phyloP scores from a whole-genome alignment of 1,140 invertebrate species.

The Pachyrhynchus sulphureomaculatus region DNA sequence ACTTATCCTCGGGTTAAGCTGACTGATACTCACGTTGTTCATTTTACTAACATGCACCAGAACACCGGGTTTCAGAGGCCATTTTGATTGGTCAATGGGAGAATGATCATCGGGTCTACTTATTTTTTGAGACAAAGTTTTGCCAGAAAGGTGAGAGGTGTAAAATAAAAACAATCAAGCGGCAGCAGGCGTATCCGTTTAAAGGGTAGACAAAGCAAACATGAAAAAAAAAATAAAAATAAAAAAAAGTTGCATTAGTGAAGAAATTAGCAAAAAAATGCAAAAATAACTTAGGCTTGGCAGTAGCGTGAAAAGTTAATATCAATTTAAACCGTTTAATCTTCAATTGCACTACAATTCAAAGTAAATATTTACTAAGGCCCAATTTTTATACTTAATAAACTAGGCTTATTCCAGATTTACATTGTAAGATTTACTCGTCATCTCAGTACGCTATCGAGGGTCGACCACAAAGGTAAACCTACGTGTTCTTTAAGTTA shows the following conservation, averaged over 20 bases:
- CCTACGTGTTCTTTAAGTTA: too few relatives aligned
- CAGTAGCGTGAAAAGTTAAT: too few relatives aligned
- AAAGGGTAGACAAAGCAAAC: not conserved
- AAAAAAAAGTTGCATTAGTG: not conserved
- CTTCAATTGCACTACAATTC: too few relatives aligned
- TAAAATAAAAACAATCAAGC: conserved; percentile 1
- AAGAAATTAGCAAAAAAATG: not conserved
- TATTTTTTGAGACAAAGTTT: not conserved
- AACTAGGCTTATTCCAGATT: too few relatives aligned
- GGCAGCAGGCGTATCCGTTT: not conserved
- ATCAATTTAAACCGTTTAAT: too few relatives aligned
- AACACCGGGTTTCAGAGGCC: conserved; percentile 85
- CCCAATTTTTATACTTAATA: too few relatives aligned
- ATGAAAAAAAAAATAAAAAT: conserved; percentile 8
- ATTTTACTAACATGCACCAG: conserved; percentile 81
- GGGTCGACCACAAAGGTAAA: too few relatives aligned
- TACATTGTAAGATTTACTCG: too few relatives aligned
- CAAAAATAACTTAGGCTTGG: not conserved
- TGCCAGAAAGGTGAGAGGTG: conserved; percentile 8
- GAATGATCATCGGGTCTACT: conserved; percentile 47
- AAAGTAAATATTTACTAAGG: too few relatives aligned
- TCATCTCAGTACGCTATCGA: too few relatives aligned
- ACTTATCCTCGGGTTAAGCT: conserved; percentile 31
- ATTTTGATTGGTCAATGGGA: conserved; percentile 68
- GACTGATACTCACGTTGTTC: conserved; percentile 59